phyloP scores from a whole-genome alignment of 2,797 vertebrate genomes.

The Anableps anableps region DNA sequence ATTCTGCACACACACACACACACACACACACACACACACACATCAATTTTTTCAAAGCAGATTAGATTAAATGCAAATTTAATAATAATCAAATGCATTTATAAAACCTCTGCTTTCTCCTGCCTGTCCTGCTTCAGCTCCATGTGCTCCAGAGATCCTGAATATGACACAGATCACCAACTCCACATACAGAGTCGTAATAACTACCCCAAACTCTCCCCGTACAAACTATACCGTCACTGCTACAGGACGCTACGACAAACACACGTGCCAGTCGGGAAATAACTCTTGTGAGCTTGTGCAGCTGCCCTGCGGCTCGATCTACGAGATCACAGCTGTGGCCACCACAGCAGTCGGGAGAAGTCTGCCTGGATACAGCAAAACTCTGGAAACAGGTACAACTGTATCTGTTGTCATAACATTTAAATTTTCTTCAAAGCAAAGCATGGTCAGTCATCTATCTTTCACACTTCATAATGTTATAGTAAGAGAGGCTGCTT shows the following conservation, averaged over 20 bases:
- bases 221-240: conserved; percentile 83
- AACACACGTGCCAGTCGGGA: conserved; percentile 76
- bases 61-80: background rate
- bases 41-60: too few species aligned
- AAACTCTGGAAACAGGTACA: conserved; percentile 89
- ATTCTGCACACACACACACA: background rate
- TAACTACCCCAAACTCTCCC: conserved; percentile 77
- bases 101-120: conserved; percentile 3
- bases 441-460: background rate
- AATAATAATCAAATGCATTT: background rate
- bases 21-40: too few species aligned
- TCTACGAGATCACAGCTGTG: conserved; percentile 83
- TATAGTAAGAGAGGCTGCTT: background rate
- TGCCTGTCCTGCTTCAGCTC: conserved; percentile 76
- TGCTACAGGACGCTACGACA: conserved; percentile 70
- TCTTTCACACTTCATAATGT: background rate
- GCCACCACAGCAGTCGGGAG: conserved; percentile 80
- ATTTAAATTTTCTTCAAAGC: background rate
- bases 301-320: conserved; percentile 85
- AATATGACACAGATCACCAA: conserved; percentile 79
- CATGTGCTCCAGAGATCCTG: conserved; percentile 90
- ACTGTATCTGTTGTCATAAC: too few species aligned
- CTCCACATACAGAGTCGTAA: conserved; percentile 80
- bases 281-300: conserved; percentile 76
- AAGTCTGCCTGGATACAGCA: conserved; percentile 89